Conservation (phyloP, 2,797 vertebrate species). For the Danio tinwini region DNA sequence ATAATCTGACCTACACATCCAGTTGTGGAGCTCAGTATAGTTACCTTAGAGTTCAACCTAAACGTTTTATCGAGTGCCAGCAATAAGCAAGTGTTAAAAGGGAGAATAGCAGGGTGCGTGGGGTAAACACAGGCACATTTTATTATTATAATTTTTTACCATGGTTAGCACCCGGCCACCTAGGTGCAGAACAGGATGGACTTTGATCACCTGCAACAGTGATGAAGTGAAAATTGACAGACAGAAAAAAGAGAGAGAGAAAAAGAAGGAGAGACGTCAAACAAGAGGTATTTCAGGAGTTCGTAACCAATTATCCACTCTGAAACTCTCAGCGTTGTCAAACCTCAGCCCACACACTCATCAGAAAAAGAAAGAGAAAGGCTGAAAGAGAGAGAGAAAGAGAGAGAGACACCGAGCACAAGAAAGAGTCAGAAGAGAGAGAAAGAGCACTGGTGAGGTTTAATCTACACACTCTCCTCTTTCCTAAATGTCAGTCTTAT, state of each 20-base stretch:
- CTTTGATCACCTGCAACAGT: slow-evolving; percentile 83
- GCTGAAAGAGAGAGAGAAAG: slow-evolving; percentile 39
- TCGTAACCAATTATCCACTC: slow-evolving; percentile 62
- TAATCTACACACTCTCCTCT: slow-evolving; percentile 37
- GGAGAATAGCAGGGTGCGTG: slow-evolving; percentile 60
- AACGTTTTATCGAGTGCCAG: slow-evolving; percentile 52
- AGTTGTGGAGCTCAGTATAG: slow-evolving; percentile 48
- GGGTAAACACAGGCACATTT: slow-evolving; percentile 74
- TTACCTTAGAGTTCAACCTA: slow-evolving; percentile 66
- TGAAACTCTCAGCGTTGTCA: slow-evolving; percentile 60
- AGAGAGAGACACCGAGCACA: slow-evolving; percentile 27
- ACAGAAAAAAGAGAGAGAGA: slow-evolving; percentile 37
- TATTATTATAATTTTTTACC: slow-evolving; percentile 68
- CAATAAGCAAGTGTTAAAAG: slow-evolving; percentile 57
- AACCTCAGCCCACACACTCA: slow-evolving; percentile 56
- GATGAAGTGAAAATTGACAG: slow-evolving; percentile 63
- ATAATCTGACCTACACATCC: neutral
- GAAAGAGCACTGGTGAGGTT: slow-evolving; percentile 41
- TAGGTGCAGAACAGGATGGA: slow-evolving; percentile 80
- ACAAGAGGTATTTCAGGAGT: slow-evolving; percentile 67
- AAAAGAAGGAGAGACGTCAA: slow-evolving; percentile 68
- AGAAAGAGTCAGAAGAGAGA: slow-evolving; percentile 45
- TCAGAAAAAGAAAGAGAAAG: slow-evolving; percentile 45
- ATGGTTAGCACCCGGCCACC: slow-evolving; percentile 83
- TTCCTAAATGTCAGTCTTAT: slow-evolving; percentile 46